Percentiles rank a stretch among this genome's conserved stretches.
phyloP scores from a whole-genome alignment of 2,888 invertebrate genomes.

The Diaperis boleti region DNA sequence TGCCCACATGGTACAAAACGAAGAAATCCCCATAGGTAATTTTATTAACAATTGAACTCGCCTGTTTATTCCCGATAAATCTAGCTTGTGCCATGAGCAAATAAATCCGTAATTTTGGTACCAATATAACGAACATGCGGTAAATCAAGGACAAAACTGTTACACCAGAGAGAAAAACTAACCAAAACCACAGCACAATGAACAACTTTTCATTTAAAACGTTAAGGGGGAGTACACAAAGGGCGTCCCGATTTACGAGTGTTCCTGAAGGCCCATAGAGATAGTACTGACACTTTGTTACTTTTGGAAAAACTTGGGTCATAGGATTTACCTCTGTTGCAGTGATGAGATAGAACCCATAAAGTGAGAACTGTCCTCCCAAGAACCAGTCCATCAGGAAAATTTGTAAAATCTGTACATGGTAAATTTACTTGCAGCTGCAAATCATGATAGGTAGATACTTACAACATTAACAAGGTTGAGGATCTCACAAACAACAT shows the following conservation, averaged over 20 bases:
- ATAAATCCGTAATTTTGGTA: slow-evolving; percentile 72
- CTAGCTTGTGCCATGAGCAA: slow-evolving; percentile 74
- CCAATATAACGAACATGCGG: slow-evolving; percentile 71
- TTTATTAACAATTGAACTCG: slow-evolving; percentile 67
- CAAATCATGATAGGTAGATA: slow-evolving; percentile 40
- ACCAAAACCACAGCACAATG: slow-evolving; percentile 81
- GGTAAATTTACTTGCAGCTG: background rate
- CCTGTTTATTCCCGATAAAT: slow-evolving; percentile 68
- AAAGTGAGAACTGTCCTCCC: slow-evolving; percentile 72
- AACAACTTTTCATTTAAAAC: slow-evolving; percentile 86
- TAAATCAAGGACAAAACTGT: slow-evolving; percentile 76
- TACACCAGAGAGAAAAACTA: slow-evolving; percentile 73
- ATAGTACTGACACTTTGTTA: slow-evolving; percentile 74
- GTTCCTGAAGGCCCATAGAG: slow-evolving; percentile 73
- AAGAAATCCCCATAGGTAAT: slow-evolving; percentile 83
- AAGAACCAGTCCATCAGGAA: slow-evolving; percentile 76
- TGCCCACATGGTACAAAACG: slow-evolving; percentile 79
- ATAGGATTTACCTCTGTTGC: slow-evolving; percentile 70
- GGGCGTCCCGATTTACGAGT: slow-evolving; percentile 70
- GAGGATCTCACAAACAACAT: slow-evolving; percentile 78
- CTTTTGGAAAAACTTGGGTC: slow-evolving; percentile 77
- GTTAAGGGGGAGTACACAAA: slow-evolving; percentile 83
- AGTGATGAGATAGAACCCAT: slow-evolving; percentile 69
- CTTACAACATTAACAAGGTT: slow-evolving; percentile 82
- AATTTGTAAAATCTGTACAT: slow-evolving; percentile 72